phyloP scores from a whole-genome alignment of 2,888 invertebrate genomes.

The Trichogramma evanescens region DNA sequence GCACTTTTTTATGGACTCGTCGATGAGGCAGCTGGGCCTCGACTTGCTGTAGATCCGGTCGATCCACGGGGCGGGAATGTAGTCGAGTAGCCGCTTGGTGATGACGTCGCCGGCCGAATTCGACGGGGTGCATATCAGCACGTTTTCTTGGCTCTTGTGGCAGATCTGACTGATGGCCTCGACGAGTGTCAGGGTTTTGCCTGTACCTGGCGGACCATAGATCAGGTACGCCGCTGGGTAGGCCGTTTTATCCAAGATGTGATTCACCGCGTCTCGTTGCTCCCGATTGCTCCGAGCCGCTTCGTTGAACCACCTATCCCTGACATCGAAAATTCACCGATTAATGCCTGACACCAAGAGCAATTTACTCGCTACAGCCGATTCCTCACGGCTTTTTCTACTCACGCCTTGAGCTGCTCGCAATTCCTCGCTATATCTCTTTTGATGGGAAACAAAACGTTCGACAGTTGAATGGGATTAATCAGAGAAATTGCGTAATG shows the following conservation, averaged over 20 bases:
- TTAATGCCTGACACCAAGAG: too few species aligned
- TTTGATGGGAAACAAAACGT: too few species aligned
- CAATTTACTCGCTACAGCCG: too few species aligned
- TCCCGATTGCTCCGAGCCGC: conserved; percentile 52
- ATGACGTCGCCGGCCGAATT: conserved; percentile 68
- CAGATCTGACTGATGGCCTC: conserved; percentile 61
- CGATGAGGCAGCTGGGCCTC: background rate
- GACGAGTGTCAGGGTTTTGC: conserved; percentile 66
- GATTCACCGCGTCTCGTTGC: conserved; percentile 60
- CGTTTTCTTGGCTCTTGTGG: conserved; percentile 35
- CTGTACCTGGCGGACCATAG: conserved; percentile 81
- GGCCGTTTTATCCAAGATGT: conserved; percentile 59
- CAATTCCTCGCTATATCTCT: too few species aligned
- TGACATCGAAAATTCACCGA: too few species aligned
- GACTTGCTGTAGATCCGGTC: conserved; percentile 22
- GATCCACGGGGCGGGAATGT: conserved; percentile 27
- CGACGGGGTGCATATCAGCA: conserved; percentile 60
- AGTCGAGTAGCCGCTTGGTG: conserved; percentile 47
- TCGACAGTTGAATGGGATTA: background rate
- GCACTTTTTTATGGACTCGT: conserved; percentile 47
- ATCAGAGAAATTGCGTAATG: conserved; percentile 21
- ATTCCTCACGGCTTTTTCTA: too few species aligned
- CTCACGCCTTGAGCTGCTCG: too few species aligned
- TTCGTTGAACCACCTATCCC: conserved; percentile 33
- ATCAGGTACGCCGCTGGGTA: conserved; percentile 69